These are phyloP conservation scores for Podarcis siculus DNA, from an alignment of 2,797 vertebrate species.

Conservation along the genomic window DNA sequence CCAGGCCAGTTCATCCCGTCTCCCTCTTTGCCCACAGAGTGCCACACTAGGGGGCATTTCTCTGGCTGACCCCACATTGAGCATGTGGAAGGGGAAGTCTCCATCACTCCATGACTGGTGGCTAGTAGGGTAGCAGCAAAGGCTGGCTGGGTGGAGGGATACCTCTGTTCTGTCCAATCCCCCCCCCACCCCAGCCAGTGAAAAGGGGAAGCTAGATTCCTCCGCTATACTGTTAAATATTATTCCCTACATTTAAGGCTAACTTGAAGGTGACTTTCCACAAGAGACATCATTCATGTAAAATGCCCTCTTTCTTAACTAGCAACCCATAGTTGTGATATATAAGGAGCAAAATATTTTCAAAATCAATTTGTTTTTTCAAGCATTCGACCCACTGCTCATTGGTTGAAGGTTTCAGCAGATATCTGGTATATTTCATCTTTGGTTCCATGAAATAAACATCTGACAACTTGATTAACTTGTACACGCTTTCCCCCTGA, in stretches of 20 bases:
- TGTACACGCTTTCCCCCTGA: neutral
- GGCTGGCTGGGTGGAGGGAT: too few relatives aligned
- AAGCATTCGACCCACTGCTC: neutral
- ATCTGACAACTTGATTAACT: conserved; percentile 9
- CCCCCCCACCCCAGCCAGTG: too few relatives aligned
- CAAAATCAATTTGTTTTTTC: neutral
- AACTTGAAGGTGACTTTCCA: neutral
- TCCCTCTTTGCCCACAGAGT: too few relatives aligned
- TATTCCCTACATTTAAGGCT: neutral
- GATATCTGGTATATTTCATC: neutral
- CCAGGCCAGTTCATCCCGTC: too few relatives aligned
- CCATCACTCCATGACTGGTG: too few relatives aligned
- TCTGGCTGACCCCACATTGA: too few relatives aligned
- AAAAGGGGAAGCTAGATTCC: too few relatives aligned
- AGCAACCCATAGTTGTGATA: neutral
- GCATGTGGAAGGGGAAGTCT: too few relatives aligned
- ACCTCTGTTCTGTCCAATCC: too few relatives aligned
- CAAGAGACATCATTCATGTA: neutral
- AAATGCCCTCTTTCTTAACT: neutral
- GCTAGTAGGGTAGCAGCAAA: too few relatives aligned
- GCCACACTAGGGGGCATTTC: too few relatives aligned
- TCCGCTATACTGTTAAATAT: too few relatives aligned
- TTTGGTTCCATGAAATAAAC: conserved; percentile 8
- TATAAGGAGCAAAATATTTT: neutral
- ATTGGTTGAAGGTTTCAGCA: neutral